Conservation (phyloP, 2,797 vertebrate genomes). For the Diplodus sargus region DNA sequence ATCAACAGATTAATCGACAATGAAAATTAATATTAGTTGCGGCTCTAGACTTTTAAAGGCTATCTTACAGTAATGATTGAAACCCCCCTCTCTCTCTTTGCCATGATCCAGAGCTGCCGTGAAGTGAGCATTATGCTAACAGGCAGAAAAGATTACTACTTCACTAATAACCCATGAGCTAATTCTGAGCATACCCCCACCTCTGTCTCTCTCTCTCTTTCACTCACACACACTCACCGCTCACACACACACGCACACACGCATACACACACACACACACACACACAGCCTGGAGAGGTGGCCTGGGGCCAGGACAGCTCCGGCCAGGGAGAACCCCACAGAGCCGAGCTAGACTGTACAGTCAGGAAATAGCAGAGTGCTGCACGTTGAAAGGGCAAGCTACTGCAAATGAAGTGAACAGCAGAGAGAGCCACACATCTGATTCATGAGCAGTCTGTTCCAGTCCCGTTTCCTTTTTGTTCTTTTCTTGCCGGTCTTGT, state of each 20-base stretch:
- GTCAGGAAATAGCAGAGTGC: slow-evolving; percentile 50
- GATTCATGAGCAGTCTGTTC: slow-evolving; percentile 54
- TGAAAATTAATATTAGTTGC: too few relatives aligned
- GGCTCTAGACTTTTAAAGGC: slow-evolving; percentile 16
- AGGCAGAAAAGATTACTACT: slow-evolving; percentile 68
- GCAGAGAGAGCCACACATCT: slow-evolving; percentile 46
- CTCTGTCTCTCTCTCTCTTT: too few relatives aligned
- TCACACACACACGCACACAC: slow-evolving; percentile 4
- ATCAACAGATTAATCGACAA: too few relatives aligned
- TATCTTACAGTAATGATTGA: slow-evolving; percentile 51
- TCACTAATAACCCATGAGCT: slow-evolving; percentile 53
- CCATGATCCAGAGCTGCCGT: slow-evolving; percentile 26
- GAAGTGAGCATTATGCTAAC: slow-evolving; percentile 60
- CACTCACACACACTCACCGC: too few relatives aligned
- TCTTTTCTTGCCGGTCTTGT: slow-evolving; percentile 23
- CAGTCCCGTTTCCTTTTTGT: neutral
- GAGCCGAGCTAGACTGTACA: slow-evolving; percentile 51
- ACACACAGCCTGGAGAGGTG: slow-evolving; percentile 38
- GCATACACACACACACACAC: slow-evolving; percentile 2
- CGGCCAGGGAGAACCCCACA: slow-evolving; percentile 38
- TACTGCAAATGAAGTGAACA: slow-evolving; percentile 56
- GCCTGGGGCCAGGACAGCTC: slow-evolving; percentile 48
- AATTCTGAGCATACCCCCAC: slow-evolving; percentile 5
- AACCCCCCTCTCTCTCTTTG: slow-evolving; percentile 34
- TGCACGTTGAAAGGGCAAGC: slow-evolving; percentile 45